Evolutionary conservation across 1,140 invertebrate species (phyloP), one percentile per base, ranked within the genome.

Genomic region (Zaprionus ornatus): DNA sequence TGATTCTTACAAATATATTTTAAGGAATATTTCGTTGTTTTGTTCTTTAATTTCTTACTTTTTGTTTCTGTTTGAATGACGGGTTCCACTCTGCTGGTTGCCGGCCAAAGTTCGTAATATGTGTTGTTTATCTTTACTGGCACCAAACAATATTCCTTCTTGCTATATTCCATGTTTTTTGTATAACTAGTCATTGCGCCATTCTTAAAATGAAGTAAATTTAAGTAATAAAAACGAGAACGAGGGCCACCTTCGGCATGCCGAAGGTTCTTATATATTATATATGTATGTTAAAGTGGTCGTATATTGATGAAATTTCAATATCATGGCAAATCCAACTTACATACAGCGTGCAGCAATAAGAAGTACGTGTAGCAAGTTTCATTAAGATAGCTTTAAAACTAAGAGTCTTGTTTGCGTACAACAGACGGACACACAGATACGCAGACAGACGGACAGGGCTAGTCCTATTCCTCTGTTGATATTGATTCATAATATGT

Each of bases 101-200:
- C 23, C 9, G 13, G 59, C 35, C 40, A 61, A 12, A 45, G 40
- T 17, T 61, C 40, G n/a, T 61, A 61, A 48, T 48, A 25, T 17
- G 9, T 40, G 4, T 29, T 15, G 4, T 15, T 27, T 17, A 45
- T 19, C 9, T 10, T 61, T 17, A 27, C 19, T 27, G 59, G 59
- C 1, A 61, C 19, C n/a, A 61, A 40, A n/a, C 59, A 61, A 27
- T 61, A 61, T 5, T 61, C 59, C 4, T 29, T 25, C 15, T 61
- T 61, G 10, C 2, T 15, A 5, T 27, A 19, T 12, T 29, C 35
- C 2, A 0, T 42, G 9, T 40, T 19, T 10, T 27, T 40, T n/a
- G 15, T 45, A 21, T 12, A 25, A 45, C 15, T 45, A 4, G 5
- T 4, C 9, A 61, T 23, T 9, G 13, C 17, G 19, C 59, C 59